Conservation (phyloP, 2,888 invertebrate species). For the Andricus quercusramuli region DNA sequence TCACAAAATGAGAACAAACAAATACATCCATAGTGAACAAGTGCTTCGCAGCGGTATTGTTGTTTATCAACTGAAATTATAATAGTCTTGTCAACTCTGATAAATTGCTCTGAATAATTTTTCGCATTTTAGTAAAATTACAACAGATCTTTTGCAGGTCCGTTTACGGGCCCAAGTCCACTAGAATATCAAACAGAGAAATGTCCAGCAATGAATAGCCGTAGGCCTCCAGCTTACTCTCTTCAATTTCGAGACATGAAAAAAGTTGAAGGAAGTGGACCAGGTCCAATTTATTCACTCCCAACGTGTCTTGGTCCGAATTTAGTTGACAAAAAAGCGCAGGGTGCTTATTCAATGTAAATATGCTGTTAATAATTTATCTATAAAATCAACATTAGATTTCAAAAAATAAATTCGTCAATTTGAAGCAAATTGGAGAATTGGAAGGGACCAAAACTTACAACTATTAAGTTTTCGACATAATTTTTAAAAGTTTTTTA, state of each 20-base stretch:
- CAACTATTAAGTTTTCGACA: no score
- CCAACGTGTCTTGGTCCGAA: conserved; percentile 80
- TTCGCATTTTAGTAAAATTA: conserved; percentile 23
- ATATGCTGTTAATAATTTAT: conserved; percentile 47
- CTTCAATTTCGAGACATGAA: conserved; percentile 79
- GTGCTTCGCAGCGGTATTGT: no score
- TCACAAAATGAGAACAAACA: no score
- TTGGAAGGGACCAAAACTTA: no score
- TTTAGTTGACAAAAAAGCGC: conserved; percentile 79
- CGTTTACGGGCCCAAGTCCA: conserved; percentile 81
- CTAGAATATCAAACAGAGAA: conserved; percentile 84
- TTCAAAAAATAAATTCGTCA: not conserved
- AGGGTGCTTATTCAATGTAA: conserved; percentile 81
- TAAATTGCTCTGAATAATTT: not conserved
- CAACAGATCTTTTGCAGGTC: conserved; percentile 47
- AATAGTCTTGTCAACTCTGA: no score
- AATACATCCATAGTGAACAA: no score
- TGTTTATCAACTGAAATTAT: no score
- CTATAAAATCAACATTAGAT: not conserved
- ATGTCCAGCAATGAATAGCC: conserved; percentile 79
- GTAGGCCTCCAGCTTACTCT: conserved; percentile 82
- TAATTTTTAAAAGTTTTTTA: no score
- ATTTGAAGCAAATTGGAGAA: not conserved
- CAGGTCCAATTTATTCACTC: conserved; percentile 83
- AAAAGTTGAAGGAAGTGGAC: conserved; percentile 73